Evolutionary conservation across 92 coral and sea anemone genomes (phyloP), one percentile per base, ranked within the genome.

Genomic region (Porites lobata): DNA sequence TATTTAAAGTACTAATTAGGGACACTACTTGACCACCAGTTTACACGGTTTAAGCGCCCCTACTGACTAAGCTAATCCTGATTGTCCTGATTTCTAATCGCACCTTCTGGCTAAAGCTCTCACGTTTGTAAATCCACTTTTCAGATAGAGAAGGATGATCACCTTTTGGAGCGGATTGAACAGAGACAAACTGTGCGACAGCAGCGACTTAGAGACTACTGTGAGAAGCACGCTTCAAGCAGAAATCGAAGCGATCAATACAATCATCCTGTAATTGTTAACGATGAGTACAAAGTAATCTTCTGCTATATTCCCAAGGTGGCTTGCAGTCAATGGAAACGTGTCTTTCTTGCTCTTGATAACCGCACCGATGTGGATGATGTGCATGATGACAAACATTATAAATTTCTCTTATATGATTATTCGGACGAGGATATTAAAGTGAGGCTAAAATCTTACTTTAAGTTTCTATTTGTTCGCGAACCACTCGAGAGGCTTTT

Each of bases 221-320:
- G 61, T 56, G 15, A 56, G 15, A 56, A 14, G 15, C 61, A 56
- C 61, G 14, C 61, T 56, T 2, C 61, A 56, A 14, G 15, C 61
- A 56, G 15, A 10, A 7, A 14, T 56, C 11, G 1, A 56, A 10
- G 17, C 4, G 14, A 54, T 54, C 59, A 1, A 54, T 10, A 14
- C 61, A 2, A 21, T 38, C 5, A 0, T 15, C 26, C 69, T 20
- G 1, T 84, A 2, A 54, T 84, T 4, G 82, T 84, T 26, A 84
- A 75, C 20, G 82, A 84, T 38, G 43, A 84, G 26, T 73, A 84
- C 88, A 84, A 75, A 51, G 73, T 75, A 8, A 0, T 84, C 29
- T 84, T 14, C 24, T 84, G 88, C 69, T 84, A 9, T 50, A 62
- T 84, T 32, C 88, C 88, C 8, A 84, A 84, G 21, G 88, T 73